Conservation (phyloP, 2,888 invertebrate species). For the Stenurella melanura region DNA sequence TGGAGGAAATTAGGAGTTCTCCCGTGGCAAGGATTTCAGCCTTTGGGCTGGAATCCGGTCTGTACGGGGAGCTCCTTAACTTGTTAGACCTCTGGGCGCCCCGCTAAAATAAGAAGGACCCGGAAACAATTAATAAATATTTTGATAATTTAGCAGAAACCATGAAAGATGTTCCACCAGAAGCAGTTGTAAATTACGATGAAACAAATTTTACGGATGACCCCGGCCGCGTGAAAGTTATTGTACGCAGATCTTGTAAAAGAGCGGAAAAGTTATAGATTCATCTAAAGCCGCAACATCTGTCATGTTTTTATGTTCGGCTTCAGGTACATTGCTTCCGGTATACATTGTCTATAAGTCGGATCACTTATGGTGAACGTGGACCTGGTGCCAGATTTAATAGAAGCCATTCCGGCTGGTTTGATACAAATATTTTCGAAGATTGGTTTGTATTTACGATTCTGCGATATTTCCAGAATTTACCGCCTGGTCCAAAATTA, state of each 20-base stretch:
- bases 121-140: not conserved
- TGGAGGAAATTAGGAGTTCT: too few relatives aligned
- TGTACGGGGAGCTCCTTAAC: too few relatives aligned
- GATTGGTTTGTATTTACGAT: not conserved
- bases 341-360: not conserved
- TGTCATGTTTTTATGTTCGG: not conserved
- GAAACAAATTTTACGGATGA: not conserved
- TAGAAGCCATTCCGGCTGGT: not conserved
- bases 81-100: too few relatives aligned
- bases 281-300: not conserved
- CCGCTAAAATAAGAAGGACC: too few relatives aligned
- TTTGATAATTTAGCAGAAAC: not conserved
- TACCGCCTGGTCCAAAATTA: not conserved
- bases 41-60: too few relatives aligned
- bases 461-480: not conserved
- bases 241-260: not conserved
- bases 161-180: not conserved
- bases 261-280: not conserved
- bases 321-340: slow-evolving; percentile 3
- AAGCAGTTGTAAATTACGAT: not conserved
- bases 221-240: not conserved
- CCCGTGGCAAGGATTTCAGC: too few relatives aligned
- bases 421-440: not conserved
- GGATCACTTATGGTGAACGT: not conserved
- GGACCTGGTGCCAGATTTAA: not conserved